Base-by-base conservation (phyloP, 2,797 vertebrate species). In the Parambassis ranga region DNA sequence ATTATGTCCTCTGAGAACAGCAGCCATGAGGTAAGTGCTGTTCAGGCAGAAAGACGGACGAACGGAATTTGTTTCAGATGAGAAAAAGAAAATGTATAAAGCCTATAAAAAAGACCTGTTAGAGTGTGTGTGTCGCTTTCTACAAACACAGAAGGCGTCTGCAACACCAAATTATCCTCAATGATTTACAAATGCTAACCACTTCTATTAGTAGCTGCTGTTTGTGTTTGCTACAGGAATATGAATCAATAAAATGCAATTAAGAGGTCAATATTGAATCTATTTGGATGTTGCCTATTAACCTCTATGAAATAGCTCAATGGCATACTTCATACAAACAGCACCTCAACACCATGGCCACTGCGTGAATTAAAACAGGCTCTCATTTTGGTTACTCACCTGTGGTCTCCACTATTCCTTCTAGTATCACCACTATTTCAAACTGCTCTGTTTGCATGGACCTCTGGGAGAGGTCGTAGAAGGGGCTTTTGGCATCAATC, bases 371-470 rank as follows among this genome's bases (percentile, higher is more conserved):
- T 28, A 23, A 59, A 74, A 35, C 27, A 39, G n/a, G 13, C 14
- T 50, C 15, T 24, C 8, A 7, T 26, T 49, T 39, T 24, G 1
- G 58, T 64, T 37, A 88, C 97, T 96, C 88, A 98, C 97, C 97
- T 33, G 97, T 99, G 11, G 97, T 99, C 86, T 99, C 97, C 56
- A 99, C 97, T 70, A 99, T 99, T 60, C 97, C 97, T 89, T 99
- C 97, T 48, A 99, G 91, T 89, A 99, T 99, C 88, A 98, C 97
- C 70, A 98, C 97, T 44, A 99, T 98, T 91, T 99, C 97, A 62
- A 99, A 98, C 90, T 99, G 97, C 90, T 99, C 97, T 0, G 89
- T 98, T 69, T 96, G 96, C 95, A 99, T 98, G 93, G 96, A 98
- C 80, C 95, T 93, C 92, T 98, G 96, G 13, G 96, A 98, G 46